Evolutionary conservation across 2,113 vertebrate genomes (phyloP), one percentile per base, ranked within the genome.

Genomic region (Motacilla alba): DNA sequence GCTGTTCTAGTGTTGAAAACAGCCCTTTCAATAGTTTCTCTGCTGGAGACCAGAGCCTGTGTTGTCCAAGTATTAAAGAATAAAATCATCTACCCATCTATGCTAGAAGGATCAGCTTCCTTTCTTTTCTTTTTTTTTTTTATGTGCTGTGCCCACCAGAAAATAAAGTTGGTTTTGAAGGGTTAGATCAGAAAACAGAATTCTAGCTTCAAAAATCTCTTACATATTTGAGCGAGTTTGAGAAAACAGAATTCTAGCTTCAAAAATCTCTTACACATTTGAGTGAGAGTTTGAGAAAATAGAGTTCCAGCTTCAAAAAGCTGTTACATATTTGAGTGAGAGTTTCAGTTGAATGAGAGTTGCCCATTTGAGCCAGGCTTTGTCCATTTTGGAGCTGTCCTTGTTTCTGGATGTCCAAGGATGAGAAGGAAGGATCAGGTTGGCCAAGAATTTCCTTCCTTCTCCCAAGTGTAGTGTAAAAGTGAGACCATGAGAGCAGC

Each of bases 301-400:
- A 52, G 50, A 52, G 18, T 28, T 30, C 50, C 11, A 11, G 27
- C 50, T 52, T 52, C 15, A 44, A 11, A 27, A 77, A 58, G 24
- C 11, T 39, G 16, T 31, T 52, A 0, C 0, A 0, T 7, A 5
- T 23, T 11, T 44, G 30, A 33, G 60, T 1, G 31, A 35, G 33
- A 24, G 60, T 67, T 53, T 37, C 55, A 35, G 66, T 10, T 52
- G 33, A 37, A 52, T 1, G 31, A 35, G 39, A 31, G 39, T 67
- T 55, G 6, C 27, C 44, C 62, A 8, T 47, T 80, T 13, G 16
- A 47, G 33, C 16, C 43, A 33, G 4, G 20, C 35, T 73, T 80
- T 33, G 52, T 66, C 9, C 28, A 2, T 44, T 60, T 64, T 27
- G 72, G 84, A 74, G 27, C 73, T n/a, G 4, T 63, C 76, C 69